phyloP scores from a whole-genome alignment of 1,140 invertebrate species.

The Calliopsis andreniformis region DNA sequence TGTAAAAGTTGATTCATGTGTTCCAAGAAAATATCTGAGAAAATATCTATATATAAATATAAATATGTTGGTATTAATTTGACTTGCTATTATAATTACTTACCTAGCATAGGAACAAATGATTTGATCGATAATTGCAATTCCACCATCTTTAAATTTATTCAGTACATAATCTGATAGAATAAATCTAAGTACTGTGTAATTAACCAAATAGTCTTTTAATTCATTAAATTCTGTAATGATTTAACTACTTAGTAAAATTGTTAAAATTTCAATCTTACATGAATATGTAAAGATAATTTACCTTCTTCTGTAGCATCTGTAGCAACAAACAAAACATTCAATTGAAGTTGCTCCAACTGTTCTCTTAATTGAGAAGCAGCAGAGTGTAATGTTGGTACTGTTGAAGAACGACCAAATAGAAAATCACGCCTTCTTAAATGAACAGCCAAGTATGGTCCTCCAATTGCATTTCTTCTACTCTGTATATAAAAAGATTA shows the following conservation, averaged over 20 bases:
- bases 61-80: no score
- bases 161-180: constrained; percentile 77
- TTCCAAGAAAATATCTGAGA: constrained; percentile 92
- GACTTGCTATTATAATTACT: no score
- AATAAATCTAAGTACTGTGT: constrained; percentile 81
- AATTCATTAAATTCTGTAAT: constrained; percentile 82
- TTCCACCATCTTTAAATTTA: constrained; percentile 90
- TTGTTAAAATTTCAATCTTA: not conserved
- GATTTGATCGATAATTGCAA: constrained; percentile 98
- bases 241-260: not conserved
- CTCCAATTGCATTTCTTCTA: constrained; percentile 83
- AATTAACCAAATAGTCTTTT: constrained; percentile 76
- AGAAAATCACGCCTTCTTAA: constrained; percentile 93
- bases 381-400: constrained; percentile 88
- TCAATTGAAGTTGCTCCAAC: constrained; percentile 84
- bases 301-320: constrained; percentile 84
- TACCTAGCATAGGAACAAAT: constrained; percentile 93
- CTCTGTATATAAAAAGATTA: constrained; percentile 67
- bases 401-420: constrained; percentile 84
- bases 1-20: constrained; percentile 96
- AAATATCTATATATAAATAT: no score
- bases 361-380: constrained; percentile 86
- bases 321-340: constrained; percentile 90
- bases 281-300: constrained; percentile 1
- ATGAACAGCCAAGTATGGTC: constrained; percentile 91